phyloP scores from a whole-genome alignment of 2,888 invertebrate genomes.

The Alviniconcha strummeri region DNA sequence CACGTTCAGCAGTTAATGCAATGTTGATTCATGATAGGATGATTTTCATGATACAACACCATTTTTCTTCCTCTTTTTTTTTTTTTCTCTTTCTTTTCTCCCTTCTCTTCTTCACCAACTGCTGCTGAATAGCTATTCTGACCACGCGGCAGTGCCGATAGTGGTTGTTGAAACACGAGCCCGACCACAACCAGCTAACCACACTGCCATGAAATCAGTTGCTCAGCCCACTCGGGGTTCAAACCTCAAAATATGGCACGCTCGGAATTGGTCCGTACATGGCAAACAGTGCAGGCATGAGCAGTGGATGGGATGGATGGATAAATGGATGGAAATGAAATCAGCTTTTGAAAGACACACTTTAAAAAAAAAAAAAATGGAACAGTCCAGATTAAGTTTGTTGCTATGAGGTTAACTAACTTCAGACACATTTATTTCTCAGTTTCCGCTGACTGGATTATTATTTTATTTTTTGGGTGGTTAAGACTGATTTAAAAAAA shows the following conservation, averaged over 20 bases:
- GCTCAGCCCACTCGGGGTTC: conserved; percentile 36
- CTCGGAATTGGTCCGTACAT: neutral
- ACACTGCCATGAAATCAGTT: conserved; percentile 90
- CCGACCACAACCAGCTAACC: conserved; percentile 98
- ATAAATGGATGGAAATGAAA: conserved; percentile 28
- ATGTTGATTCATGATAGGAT: conserved; percentile 12
- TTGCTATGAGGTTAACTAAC: neutral
- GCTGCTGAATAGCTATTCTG: conserved; percentile 32
- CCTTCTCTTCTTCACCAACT: neutral
- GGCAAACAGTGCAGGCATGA: conserved; percentile 32
- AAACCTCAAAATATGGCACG: conserved; percentile 1
- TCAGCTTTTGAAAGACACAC: neutral
- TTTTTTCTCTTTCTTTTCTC: neutral
- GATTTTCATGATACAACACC: neutral
- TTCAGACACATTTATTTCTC: neutral
- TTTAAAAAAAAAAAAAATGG: neutral
- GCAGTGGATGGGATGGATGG: conserved; percentile 34
- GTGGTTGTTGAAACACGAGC: conserved; percentile 84
- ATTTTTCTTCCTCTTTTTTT: neutral
- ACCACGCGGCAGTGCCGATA: conserved; percentile 88
- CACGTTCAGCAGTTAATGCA: conserved; percentile 12
- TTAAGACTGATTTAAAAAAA: too few species aligned
- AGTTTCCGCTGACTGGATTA: too few species aligned
- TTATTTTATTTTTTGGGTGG: too few species aligned
- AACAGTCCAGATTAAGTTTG: neutral